Evolutionary conservation across 2,888 invertebrate genomes (phyloP), one percentile per base, ranked within the genome.

Genomic region (Dermolepida albohirtum): DNA sequence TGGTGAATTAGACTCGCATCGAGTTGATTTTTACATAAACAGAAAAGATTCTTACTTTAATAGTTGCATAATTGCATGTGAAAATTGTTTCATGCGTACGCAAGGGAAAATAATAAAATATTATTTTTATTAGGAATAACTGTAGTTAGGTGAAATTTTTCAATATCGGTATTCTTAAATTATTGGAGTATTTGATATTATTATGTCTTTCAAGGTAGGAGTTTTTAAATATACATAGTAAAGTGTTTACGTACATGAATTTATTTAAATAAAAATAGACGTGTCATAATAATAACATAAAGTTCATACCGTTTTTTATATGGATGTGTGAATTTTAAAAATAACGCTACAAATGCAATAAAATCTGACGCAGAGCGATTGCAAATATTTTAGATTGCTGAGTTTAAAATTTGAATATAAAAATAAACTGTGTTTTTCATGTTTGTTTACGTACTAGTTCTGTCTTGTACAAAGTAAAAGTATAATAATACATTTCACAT

Each of bases 1-100:
- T 70, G 70, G 72, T 64, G 63, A 70, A 69, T 67, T 66, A 67
- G 70, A 34, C 34, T 70, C 57, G 72, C 70, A 71, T 71, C 70
- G 47, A 63, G 66, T 68, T 67, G 63, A 69, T 71, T 65, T 64
- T 66, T 62, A 57, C 62, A 67, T 71, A 64, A 71, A 64, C 63
- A 50, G 52, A 63, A 67, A 66, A 64, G 51, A 67, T 47, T 44
- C 47, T 11, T n/a, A 27, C 40, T 12, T 41, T 27, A 64, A 52
- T 43, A 29, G 16, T 54, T 54, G 41, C 50, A 34, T 64, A 52
- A 52, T 11, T 41, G n/a, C 10, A 17, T 64, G 49, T 49, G 49
- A 17, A 22, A 22, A 22, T 16, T 50, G 17, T 16, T 50, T 50
- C n/a, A 7, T n/a, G 12, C 16, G n/a, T 2, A 50, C 17, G 14